Evolutionary conservation across 2,113 vertebrate species (phyloP).

Genomic region (Haemorhous mexicanus): DNA sequence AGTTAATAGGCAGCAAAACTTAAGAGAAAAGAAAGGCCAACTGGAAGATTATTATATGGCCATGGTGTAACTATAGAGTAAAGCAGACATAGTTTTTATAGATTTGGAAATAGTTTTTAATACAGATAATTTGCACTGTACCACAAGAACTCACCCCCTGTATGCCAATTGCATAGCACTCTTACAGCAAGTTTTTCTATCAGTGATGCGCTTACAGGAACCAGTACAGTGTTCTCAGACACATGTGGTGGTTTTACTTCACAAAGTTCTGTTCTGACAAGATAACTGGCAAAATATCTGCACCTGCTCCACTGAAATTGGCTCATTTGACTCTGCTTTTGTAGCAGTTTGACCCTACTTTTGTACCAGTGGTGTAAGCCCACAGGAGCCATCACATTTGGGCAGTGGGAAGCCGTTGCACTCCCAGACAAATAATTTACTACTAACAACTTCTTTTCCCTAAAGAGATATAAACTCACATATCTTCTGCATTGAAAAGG

Average conservation of each 20-base stretch:
- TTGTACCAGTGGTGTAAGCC: neutral
- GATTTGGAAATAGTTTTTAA: neutral
- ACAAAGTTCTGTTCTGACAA: neutral
- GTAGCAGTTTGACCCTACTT: neutral
- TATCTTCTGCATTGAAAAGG: neutral
- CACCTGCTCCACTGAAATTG: neutral
- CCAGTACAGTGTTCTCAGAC: neutral
- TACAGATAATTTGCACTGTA: neutral
- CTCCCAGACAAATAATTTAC: neutral
- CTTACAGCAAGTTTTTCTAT: neutral
- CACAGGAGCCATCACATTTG: neutral
- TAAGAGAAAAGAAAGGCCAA: neutral
- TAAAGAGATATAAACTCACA: neutral
- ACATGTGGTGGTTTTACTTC: rapidly evolving
- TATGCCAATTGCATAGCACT: neutral
- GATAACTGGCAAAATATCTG: neutral
- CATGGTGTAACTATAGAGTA: neutral
- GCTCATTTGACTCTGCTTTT: neutral
- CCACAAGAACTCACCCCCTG: neutral
- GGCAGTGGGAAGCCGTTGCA: neutral
- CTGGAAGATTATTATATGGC: neutral
- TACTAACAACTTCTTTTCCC: neutral
- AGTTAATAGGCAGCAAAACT: neutral
- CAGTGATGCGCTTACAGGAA: neutral
- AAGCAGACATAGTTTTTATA: neutral